Base-by-base conservation (phyloP, 2,113 vertebrate species). In the Megalops atlanticus region DNA sequence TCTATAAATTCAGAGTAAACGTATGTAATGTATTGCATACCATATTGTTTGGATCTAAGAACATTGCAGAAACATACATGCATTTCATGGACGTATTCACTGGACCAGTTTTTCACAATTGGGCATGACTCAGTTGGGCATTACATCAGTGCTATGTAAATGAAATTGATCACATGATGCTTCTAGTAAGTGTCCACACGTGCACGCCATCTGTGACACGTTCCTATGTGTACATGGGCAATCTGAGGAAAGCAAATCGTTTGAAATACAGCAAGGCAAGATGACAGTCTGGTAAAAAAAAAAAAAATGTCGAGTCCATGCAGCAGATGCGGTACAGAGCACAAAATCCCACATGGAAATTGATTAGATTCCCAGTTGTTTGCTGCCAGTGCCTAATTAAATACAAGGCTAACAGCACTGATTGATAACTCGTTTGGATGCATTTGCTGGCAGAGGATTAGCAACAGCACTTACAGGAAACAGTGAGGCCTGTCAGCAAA, bases 301-400 rank as follows among this genome's bases (percentile, higher is more conserved):
- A 52, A 31, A 8, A 58, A 52, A n/a, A 15, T 64, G 69, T 76
- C 80, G 35, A 74, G 81, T 54, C 74, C 45, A 70, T 36, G 74
- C 52, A 80, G 36, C 41, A 70, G 74, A 77, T 82, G 43, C 72
- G 80, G 72, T 81, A 79, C 78, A 76, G 45, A 41, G 36, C 40
- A 45, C 79, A 83, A 80, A 76, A 36, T 3, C 45, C 70, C 77
- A 77, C 71, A 76, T 47, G 39, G n/a, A 84, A 86, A 76, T 69
- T 80, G 80, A 86, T 84, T 84, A 4, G 75, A 84, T 82, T 75
- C 79, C 78, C 74, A 84, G 82, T 84, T 68, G 77, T 64, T 84
- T 47, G 80, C 74, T 80, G 82, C 80, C 85, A 86, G 64, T 76
- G 69, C 68, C 58, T 85, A 85, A 85, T 84, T 84, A 82, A 85